Evolutionary conservation across 2,797 vertebrate species (phyloP), one percentile per base, ranked within the genome.

Genomic region (Thunnus albacares): DNA sequence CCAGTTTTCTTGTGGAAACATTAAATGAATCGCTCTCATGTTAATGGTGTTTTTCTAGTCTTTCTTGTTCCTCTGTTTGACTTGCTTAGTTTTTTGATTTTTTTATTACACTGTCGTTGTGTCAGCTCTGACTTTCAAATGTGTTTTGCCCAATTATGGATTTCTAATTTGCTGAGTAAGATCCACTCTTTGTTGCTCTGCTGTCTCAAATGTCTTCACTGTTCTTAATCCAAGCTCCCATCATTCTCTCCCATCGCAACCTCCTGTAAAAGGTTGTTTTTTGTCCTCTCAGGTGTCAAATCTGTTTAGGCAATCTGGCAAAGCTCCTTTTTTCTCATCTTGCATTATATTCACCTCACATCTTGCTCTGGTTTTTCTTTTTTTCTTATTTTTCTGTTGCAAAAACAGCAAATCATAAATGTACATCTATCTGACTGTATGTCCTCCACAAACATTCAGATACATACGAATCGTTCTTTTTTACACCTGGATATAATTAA

Each of bases 21-120:
- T 56, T 71, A 72, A 74, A 70, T 81, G 65, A 51, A 72, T 49
- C 28, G 28, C 45, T 77, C 65, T 70, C 9, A 47, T 64, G 14
- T 75, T 38, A 38, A 75, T 45, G 9, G 12, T 45, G 28, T 41
- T 71, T 81, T 70, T 71, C 38, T 56, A 63, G 18, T 62, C 1
- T 49, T 56, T 66, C 45, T 58, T 30, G 3, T 61, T 24, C 15
- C 61, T 22, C 13, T 51, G 7, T 5, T 35, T 75, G 5, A 70
- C 28, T 62, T 24, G 5, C 18, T 69, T 55, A 3, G 33, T 65
- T 65, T 53, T 43, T 38, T 41, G 10, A 69, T 11, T 41, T 63
- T 30, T 64, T 60, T 57, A 10, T 56, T 20, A 61, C n/a, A 51
- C 9, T 0, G 0, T 55, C 30, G 30, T 24, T 30, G 45, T 22